Evolutionary conservation across 2,888 invertebrate genomes (phyloP).

Genomic region (Trilocha varians): DNA sequence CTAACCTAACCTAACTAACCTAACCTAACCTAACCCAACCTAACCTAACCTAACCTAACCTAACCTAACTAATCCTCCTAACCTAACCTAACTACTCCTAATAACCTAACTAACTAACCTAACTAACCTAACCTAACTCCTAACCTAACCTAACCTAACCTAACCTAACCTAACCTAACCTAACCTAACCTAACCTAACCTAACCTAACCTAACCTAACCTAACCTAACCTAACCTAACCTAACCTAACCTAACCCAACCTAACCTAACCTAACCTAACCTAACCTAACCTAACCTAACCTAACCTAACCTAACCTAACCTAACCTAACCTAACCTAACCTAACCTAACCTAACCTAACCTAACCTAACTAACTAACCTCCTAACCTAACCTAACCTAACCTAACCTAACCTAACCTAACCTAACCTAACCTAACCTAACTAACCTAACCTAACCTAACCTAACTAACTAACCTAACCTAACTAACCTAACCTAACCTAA

Average conservation of each 20-base stretch:
- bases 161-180: conserved; percentile 5
- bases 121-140: conserved; percentile 4
- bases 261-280: conserved; percentile 8
- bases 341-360: conserved; percentile 18
- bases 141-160: conserved; percentile 10
- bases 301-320: conserved; percentile 9
- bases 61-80: background rate
- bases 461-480: conserved; percentile 21
- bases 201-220: conserved; percentile 9
- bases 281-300: conserved; percentile 6
- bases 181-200: conserved; percentile 8
- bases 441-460: conserved; percentile 23
- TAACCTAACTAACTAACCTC: conserved; percentile 14
- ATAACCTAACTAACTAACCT: conserved; percentile 1
- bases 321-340: conserved; percentile 17
- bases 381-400: conserved; percentile 20
- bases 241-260: conserved; percentile 8
- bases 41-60: background rate
- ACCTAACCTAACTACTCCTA: conserved; percentile 2
- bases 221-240: conserved; percentile 10
- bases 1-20: conserved; percentile 8
- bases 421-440: conserved; percentile 21
- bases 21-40: conserved; percentile 9
- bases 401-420: conserved; percentile 21
- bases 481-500: conserved; percentile 20